Base-by-base conservation (phyloP, 2,797 vertebrate species). In the Ceryle rudis region DNA sequence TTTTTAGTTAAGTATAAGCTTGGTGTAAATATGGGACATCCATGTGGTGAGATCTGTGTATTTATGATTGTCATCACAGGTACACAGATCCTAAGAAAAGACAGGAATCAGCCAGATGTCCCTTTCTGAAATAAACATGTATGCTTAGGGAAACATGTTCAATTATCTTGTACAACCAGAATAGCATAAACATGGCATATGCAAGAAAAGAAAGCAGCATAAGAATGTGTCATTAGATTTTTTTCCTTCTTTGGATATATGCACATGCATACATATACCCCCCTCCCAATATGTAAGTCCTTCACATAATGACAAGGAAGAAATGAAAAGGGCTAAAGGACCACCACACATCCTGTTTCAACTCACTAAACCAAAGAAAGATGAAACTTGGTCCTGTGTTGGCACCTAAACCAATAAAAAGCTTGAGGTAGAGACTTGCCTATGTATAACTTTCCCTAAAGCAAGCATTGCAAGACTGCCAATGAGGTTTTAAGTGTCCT, bases 221-320 rank as follows among this genome's bases (percentile, higher is more conserved):
- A 66, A 60, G 22, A 52, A 29, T 21, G 49, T 6, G 25, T 31
- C 22, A 31, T 42, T 49, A 35, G 12, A 4, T 23, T 33, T 62
- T 79, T 47, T 47, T 47, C 15, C 22, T 62, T 71, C 31, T 70
- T 35, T 18, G 54, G 42, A n/a, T 54, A 39, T 7, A 81, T 7
- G 46, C 9, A 28, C 3, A 28, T 6, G 62, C 7, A 46, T 17
- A 31, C 4, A n/a, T 13, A n/a, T 10, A 33, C 2, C 4, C 2
- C 3, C 2, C 7, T 47, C 31, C 18, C 3, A 37, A 49, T 11
- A 78, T 14, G 9, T 1, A 77, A 20, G 23, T 33, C 25, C 13
- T 66, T 46, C 64, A 23, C 23, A 28, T 69, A 60, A 37, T 8
- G 4, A 51, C 49, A 73, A 64, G 14, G 5, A 67, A 4, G 6